Evolutionary conservation across 2,888 invertebrate species (phyloP), one percentile per base, ranked within the genome.

Genomic region (Atrina japonica): DNA sequence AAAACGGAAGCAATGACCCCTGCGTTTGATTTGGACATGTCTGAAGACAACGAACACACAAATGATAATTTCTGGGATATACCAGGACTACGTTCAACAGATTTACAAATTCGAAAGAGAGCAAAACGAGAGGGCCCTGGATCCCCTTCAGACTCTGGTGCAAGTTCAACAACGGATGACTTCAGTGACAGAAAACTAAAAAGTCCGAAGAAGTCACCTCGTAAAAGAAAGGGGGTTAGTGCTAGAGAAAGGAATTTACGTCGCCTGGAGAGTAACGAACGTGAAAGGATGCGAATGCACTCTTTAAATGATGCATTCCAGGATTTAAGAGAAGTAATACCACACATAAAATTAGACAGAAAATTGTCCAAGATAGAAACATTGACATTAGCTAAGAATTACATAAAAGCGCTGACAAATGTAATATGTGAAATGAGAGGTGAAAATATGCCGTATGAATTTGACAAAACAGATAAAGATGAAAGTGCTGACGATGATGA

Each of bases 241-340:
- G 96, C 96, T 1, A 93, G 96, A 66, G 97, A 97, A 88, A 92
- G 96, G 76, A 97, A 96, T 91, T 92, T 96, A 71, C 93, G 97
- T 59, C 93, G 97, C 68, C 92, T 97, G 61, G 97, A 97, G 91
- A 96, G 96, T 90, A 97, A 97, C 90, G 96, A 97, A 90, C 92
- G 97, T 63, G 97, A 97, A 91, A 92, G 97, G 69, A 95, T 96
- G 95, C 93, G 97, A 83, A 97, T 97, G 97, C 97, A 97, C 90
- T 95, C 95, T 63, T 93, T 97, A 68, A 97, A 97, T 89, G 95
- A 96, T 88, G 97, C 97, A 18, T 97, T 97, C 91, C 95, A 96
- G 93, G 96, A 95, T 85, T 92, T 96, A 60, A 93, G 96, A 35
- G 94, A 95, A 88, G 96, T 96, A 2, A 96, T 96, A 81, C 96